phyloP scores from a whole-genome alignment of 1,140 invertebrate species.

The Anastrepha ludens region DNA sequence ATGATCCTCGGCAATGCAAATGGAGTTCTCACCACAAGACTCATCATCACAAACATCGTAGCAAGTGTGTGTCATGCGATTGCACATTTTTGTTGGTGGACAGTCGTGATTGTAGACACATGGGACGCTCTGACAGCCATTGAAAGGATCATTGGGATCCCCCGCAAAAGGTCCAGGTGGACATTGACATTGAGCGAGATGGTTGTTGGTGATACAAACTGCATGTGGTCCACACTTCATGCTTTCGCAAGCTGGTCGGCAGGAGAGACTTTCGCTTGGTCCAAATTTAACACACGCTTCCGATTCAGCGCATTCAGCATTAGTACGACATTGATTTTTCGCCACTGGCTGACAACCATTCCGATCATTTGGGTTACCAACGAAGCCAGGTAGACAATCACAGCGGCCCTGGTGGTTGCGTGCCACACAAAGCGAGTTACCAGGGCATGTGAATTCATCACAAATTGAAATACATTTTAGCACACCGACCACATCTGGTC shows the following conservation, averaged over 20 bases:
- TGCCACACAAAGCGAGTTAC: slow-evolving; percentile 87
- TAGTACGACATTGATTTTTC: slow-evolving; percentile 84
- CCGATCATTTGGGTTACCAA: slow-evolving; percentile 91
- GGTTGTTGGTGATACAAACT: slow-evolving; percentile 90
- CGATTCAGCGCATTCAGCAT: slow-evolving; percentile 87
- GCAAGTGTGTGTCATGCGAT: slow-evolving; percentile 88
- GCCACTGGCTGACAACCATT: slow-evolving; percentile 84
- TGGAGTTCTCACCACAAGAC: slow-evolving; percentile 89
- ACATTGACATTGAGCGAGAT: slow-evolving; percentile 90
- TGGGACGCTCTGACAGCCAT: slow-evolving; percentile 86
- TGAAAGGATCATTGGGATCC: slow-evolving; percentile 84
- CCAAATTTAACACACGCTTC: slow-evolving; percentile 81
- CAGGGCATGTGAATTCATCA: slow-evolving; percentile 85
- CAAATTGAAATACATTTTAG: slow-evolving; percentile 88
- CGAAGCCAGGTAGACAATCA: slow-evolving; percentile 85
- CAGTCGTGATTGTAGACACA: slow-evolving; percentile 91
- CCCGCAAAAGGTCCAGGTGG: slow-evolving; percentile 88
- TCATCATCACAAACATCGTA: slow-evolving; percentile 87
- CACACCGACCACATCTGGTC: slow-evolving; percentile 88
- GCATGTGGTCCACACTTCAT: slow-evolving; percentile 88
- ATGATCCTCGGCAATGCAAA: slow-evolving; percentile 91
- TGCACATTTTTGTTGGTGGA: slow-evolving; percentile 84
- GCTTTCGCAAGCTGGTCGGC: slow-evolving; percentile 84
- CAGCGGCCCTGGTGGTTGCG: slow-evolving; percentile 85
- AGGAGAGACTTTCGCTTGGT: slow-evolving; percentile 76